Evolutionary conservation across 2,113 vertebrate species (phyloP).

Genomic region (Brachypteracias leptosomus): DNA sequence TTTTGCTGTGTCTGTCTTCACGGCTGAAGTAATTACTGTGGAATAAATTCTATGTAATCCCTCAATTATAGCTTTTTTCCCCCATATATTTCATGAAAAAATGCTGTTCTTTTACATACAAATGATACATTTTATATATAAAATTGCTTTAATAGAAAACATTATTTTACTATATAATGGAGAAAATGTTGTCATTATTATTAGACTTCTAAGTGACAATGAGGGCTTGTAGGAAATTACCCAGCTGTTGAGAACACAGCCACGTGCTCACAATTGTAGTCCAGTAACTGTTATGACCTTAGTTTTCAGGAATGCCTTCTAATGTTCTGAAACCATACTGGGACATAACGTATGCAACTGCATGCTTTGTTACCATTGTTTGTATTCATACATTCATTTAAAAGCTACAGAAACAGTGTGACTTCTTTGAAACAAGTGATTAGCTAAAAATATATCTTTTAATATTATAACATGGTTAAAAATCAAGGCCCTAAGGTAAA

Average conservation of each 20-base stretch:
- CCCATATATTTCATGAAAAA: neutral
- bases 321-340: neutral
- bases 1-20: neutral
- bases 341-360: slow-evolving; percentile 10
- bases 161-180: neutral
- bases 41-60: neutral
- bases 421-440: neutral
- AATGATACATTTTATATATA: neutral
- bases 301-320: neutral
- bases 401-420: neutral
- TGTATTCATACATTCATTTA: neutral
- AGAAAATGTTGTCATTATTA: neutral
- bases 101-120: neutral
- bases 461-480: neutral
- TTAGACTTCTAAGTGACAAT: neutral
- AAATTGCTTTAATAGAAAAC: neutral
- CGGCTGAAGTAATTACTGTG: neutral
- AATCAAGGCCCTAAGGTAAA: neutral
- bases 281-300: neutral
- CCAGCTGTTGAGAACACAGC: slow-evolving; percentile 7
- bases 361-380: neutral
- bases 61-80: neutral
- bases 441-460: neutral
- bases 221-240: neutral
- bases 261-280: neutral